A percentile compares a stretch with the other conserved stretches of the same genome.
Conservation (phyloP, 2,797 vertebrate genomes). For the Halcyon chelicuti region DNA sequence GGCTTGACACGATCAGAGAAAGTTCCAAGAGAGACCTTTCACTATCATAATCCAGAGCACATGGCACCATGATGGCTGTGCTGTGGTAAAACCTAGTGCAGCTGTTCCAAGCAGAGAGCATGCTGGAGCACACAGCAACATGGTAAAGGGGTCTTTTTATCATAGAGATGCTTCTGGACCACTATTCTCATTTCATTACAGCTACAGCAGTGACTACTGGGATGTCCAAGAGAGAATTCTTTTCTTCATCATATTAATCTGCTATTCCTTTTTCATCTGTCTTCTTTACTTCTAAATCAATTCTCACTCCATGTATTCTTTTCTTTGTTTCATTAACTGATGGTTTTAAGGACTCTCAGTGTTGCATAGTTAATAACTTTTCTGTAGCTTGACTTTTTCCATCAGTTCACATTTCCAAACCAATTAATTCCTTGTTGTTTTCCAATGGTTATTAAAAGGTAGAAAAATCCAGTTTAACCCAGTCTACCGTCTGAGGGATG, state of each 20-base stretch:
- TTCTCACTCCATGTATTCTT: constrained; percentile 54
- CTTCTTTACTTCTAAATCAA: constrained; percentile 57
- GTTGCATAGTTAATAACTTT: constrained; percentile 70
- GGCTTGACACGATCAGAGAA: not conserved
- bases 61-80: not conserved
- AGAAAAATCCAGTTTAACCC: constrained; percentile 70
- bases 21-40: not conserved
- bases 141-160: not conserved
- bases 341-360: constrained; percentile 53
- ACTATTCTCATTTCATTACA: not conserved
- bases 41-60: not conserved
- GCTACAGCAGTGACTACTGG: not conserved
- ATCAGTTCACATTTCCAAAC: constrained; percentile 65
- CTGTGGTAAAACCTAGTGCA: not conserved
- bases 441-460: constrained; percentile 67
- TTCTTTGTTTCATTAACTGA: constrained; percentile 66
- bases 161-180: not conserved
- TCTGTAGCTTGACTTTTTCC: constrained; percentile 66
- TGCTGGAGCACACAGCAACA: not conserved
- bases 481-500: constrained; percentile 58
- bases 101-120: not conserved
- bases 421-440: constrained; percentile 72
- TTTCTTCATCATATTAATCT: constrained; percentile 11
- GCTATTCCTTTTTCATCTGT: constrained; percentile 46
- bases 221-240: constrained; percentile 1